Percentiles rank a stretch among this genome's conserved stretches.
phyloP scores from a whole-genome alignment of 1,140 invertebrate species.

The Ips nitidus region DNA sequence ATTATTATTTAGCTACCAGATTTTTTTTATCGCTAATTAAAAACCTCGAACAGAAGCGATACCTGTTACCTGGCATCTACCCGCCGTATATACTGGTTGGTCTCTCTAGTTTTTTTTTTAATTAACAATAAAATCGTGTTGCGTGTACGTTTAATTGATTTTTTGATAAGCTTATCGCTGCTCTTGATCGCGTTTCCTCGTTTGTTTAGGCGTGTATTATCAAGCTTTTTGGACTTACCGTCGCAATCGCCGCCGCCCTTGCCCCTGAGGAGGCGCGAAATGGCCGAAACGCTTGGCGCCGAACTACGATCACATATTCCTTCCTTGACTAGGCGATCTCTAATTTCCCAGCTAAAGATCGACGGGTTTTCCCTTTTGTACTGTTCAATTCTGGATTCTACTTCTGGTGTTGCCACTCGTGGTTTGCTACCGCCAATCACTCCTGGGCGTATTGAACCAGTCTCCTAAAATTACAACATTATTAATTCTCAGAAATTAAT shows the following conservation, averaged over 20 bases:
- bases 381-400: conserved; percentile 81
- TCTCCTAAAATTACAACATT: conserved; percentile 61
- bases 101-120: conserved; percentile 12
- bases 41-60: conserved; percentile 28
- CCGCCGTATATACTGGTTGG: background rate
- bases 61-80: conserved; percentile 24
- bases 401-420: conserved; percentile 74
- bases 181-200: too few species aligned
- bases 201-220: too few species aligned
- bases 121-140: background rate
- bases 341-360: conserved; percentile 90
- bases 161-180: too few species aligned
- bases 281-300: conserved; percentile 81
- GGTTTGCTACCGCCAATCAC: conserved; percentile 81
- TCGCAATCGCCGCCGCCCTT: conserved; percentile 64
- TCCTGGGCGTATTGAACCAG: conserved; percentile 79
- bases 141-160: too few species aligned
- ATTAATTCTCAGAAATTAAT: background rate
- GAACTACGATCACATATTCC: conserved; percentile 78
- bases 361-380: conserved; percentile 86
- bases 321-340: conserved; percentile 80
- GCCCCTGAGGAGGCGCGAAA: conserved; percentile 78
- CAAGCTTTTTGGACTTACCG: conserved; percentile 36
- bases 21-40: conserved; percentile 29
- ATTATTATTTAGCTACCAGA: conserved; percentile 27